Percentiles rank a stretch among this genome's conserved stretches.
Conservation (phyloP, 2,113 vertebrate species). For the Aphelocoma coerulescens region DNA sequence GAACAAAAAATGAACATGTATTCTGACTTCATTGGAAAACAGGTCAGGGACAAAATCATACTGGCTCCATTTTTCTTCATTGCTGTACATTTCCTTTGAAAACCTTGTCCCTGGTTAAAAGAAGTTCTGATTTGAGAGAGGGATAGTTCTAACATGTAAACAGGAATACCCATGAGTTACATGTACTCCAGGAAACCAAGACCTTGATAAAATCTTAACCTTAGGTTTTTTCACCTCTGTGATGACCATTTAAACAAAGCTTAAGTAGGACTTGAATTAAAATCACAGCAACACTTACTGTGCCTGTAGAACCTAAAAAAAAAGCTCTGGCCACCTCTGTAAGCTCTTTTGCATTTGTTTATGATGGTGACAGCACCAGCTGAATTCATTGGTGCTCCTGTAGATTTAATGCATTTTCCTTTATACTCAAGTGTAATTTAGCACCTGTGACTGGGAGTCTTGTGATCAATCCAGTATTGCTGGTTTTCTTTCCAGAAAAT, state of each 20-base stretch:
- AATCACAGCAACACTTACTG: background rate
- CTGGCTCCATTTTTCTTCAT: background rate
- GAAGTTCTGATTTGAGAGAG: background rate
- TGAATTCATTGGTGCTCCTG: background rate
- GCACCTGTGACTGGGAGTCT: background rate
- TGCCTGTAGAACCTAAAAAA: background rate
- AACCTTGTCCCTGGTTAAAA: background rate
- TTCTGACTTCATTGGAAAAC: background rate
- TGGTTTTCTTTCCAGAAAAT: constrained; percentile 39
- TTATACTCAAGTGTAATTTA: constrained; percentile 15
- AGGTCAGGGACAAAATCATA: background rate
- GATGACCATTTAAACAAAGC: background rate
- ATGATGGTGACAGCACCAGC: background rate
- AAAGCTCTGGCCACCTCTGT: background rate
- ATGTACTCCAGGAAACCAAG: background rate
- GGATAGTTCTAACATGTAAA: background rate
- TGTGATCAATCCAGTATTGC: background rate
- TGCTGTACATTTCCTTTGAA: background rate
- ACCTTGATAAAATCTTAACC: background rate
- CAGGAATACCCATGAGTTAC: background rate
- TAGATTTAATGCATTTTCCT: background rate
- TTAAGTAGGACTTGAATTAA: background rate
- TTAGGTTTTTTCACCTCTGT: background rate
- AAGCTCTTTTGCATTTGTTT: background rate
- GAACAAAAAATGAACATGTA: background rate